Evolutionary conservation across 1,140 invertebrate genomes (phyloP).

Genomic region (Panagrolaimus sp.): DNA sequence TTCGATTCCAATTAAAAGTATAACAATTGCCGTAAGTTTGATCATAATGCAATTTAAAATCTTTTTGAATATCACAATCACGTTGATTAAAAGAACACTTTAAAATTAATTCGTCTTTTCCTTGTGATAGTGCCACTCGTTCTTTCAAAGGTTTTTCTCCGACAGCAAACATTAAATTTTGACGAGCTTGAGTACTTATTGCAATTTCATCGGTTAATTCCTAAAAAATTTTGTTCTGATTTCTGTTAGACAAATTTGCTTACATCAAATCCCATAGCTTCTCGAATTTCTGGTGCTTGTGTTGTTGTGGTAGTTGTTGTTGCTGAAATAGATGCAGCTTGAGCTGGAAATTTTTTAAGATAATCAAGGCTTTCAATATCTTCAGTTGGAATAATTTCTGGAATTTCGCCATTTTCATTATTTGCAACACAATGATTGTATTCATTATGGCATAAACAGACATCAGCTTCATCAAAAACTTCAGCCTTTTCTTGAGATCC

Average conservation of each 20-base stretch:
- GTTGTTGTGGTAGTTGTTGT: constrained; percentile 53
- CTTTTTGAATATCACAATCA: constrained; percentile 55
- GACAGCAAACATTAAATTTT: constrained; percentile 55
- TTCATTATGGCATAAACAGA: constrained; percentile 40
- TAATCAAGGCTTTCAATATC: constrained; percentile 31
- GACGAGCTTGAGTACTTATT: constrained; percentile 46
- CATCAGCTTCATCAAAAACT: constrained; percentile 26
- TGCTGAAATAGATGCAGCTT: not conserved
- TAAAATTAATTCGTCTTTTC: constrained; percentile 48
- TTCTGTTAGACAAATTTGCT: not conserved
- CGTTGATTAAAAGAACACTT: constrained; percentile 57
- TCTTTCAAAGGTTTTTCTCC: constrained; percentile 43
- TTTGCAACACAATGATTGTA: constrained; percentile 55
- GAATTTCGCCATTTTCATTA: constrained; percentile 53
- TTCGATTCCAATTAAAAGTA: constrained; percentile 54
- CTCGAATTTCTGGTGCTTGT: constrained; percentile 43
- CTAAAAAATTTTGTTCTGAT: constrained; percentile 24
- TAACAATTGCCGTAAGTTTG: constrained; percentile 58
- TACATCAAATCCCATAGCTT: constrained; percentile 56
- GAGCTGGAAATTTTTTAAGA: constrained; percentile 4
- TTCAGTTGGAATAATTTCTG: constrained; percentile 47
- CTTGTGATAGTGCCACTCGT: constrained; percentile 45
- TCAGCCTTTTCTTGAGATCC: constrained; percentile 26
- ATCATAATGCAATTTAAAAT: constrained; percentile 54
- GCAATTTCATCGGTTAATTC: constrained; percentile 55